Base-by-base conservation (phyloP, 2,113 vertebrate genomes). In the Callithrix jacchus region DNA sequence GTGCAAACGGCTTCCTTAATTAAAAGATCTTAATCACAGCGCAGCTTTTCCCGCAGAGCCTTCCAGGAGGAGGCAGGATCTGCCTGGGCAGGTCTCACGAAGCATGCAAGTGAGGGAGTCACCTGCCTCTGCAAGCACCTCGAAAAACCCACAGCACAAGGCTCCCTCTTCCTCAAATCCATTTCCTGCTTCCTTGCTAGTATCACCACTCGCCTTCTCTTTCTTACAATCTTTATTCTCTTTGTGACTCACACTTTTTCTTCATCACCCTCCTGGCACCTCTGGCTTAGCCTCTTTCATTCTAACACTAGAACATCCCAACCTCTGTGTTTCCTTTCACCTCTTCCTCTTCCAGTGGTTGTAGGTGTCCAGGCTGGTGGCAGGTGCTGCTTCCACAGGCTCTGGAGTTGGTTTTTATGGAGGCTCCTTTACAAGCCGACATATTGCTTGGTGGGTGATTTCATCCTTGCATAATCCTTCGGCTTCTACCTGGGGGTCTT, bases 11-110 rank as follows among this genome's bases (percentile, higher is more conserved):
- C 85, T 91, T 96, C 20, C 4, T 98, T 98, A 98, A 98, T 98
- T 98, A 98, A 98, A 98, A 98, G 98, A 98, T 98, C 97, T 89
- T 98, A 98, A 98, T 98, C 97, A 93, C 89, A 93, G 76, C 42
- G 82, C 87, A 95, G 93, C 90, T 97, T 98, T 97, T 97, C 97
- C 97, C 68, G 7, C 17, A 84, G 96, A 98, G 97, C 61, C 68
- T 97, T 97, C 82, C 77, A 86, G 66, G 5, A 35, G 94, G 86
- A 96, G 94, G 79, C 93, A 80, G 18, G 0, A 73, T 85, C 76
- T 80, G 86, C 68, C 93, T 86, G 77, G 81, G 76, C 12, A 16
- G 66, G 84, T 82, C 73, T 54, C 6, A 1, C 1, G 0, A 37
- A 92, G 81, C 66, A 37, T 52, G 23, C 0, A 30, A 83, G 68